Evolutionary conservation across 1,140 invertebrate species (phyloP).

Genomic region (Brachystomella parvula): DNA sequence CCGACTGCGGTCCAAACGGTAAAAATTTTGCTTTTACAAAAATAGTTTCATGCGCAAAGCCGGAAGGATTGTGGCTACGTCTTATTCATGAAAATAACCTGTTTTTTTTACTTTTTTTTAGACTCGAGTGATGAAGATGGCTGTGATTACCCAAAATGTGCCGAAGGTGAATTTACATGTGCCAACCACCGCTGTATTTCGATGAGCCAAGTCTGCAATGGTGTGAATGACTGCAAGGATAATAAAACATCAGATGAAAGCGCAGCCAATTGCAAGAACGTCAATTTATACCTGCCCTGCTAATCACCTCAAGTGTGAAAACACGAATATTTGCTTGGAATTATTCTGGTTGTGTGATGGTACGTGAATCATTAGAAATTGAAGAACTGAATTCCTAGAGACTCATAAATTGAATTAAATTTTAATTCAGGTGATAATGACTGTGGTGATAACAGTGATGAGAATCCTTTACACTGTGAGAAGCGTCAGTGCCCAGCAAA

Average conservation of each 20-base stretch:
- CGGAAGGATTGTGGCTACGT: too few relatives aligned
- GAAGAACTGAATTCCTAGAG: too few relatives aligned
- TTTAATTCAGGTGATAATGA: conserved; percentile 61
- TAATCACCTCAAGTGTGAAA: conserved; percentile 82
- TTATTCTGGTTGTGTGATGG: conserved; percentile 87
- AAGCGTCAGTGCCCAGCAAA: conserved; percentile 81
- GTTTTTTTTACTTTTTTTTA: neutral
- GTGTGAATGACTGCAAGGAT: conserved; percentile 89
- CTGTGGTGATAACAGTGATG: conserved; percentile 92
- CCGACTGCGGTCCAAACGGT: conserved; percentile 66
- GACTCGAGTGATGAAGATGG: conserved; percentile 75
- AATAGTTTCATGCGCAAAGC: neutral
- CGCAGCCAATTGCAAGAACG: conserved; percentile 66
- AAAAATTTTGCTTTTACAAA: neutral
- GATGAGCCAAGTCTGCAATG: conserved; percentile 66
- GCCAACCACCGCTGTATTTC: conserved; percentile 83
- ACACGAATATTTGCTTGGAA: conserved; percentile 90
- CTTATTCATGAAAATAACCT: neutral
- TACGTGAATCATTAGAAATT: conserved; percentile 45
- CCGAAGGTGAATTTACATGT: conserved; percentile 88
- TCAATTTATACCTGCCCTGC: conserved; percentile 75
- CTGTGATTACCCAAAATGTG: conserved; percentile 83
- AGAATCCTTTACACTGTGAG: conserved; percentile 80
- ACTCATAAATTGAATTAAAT: neutral
- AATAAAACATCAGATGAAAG: conserved; percentile 85